Evolutionary conservation across 2,113 vertebrate genomes (phyloP), one percentile per base, ranked within the genome.

Genomic region (Hemichromis elongatus): DNA sequence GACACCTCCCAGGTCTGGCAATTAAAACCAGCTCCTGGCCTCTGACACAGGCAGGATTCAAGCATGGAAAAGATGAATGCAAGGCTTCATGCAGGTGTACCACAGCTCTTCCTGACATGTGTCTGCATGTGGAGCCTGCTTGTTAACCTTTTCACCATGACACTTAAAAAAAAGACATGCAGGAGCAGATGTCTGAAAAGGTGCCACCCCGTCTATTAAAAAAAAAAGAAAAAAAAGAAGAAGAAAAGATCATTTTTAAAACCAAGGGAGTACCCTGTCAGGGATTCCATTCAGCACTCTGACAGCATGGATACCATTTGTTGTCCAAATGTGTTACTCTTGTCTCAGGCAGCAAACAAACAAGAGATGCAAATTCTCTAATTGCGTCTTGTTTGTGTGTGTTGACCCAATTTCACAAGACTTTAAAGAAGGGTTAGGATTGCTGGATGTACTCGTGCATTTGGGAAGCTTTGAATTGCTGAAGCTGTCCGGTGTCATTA

Each of bases 331-430:
- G 42, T 14, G 6, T 70, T 19, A 50, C 6, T 19, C 40, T 45
- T 40, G 7, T 50, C 9, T 70, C 9, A 6, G 24, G 18, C 54
- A 50, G 26, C 24, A 55, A 59, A 73, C 68, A 83, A 24, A 37
- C 50, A 63, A 66, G 18, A 68, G n/a, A 53, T 13, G 42, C 16
- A 57, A 45, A 47, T 50, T 35, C 28, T 26, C 40, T 9, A 35
- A 73, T 73, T 50, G 42, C 47, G 45, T 81, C 5, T 77, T 45
- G 35, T 45, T 63, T 66, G 18, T 83, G 50, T 56, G 45, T 47
- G n/a, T 28, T 93, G 86, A 89, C 85, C 57, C 84, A 83, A 30
- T 88, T 91, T 80, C 28, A 82, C 19, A 9, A 30, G 16, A 55
- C 81, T 79, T 45, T 61, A 14, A 7, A 19, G 6, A 7, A 3